phyloP scores from a whole-genome alignment of 2,797 vertebrate species.

The Phoeniculus purpureus region DNA sequence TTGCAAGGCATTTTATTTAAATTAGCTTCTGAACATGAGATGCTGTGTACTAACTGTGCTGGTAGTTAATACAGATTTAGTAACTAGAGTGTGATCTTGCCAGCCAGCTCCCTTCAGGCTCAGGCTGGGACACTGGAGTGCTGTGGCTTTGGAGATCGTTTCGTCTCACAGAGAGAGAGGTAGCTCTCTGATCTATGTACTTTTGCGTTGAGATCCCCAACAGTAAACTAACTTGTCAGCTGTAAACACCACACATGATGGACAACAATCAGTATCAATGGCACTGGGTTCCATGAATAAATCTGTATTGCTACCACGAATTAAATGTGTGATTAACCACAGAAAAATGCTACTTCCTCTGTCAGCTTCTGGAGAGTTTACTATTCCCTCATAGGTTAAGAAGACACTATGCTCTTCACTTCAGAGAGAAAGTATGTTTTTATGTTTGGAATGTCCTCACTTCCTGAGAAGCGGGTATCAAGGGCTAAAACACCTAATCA shows the following conservation, averaged over 20 bases:
- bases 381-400: not conserved
- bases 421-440: not conserved
- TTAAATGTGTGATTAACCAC: not conserved
- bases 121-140: not conserved
- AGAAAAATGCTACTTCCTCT: not conserved
- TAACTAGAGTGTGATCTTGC: not conserved
- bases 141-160: not conserved
- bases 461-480: not conserved
- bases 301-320: not conserved
- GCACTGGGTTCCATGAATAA: not conserved
- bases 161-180: not conserved
- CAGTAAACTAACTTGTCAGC: not conserved
- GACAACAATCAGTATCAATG: not conserved
- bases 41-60: not conserved
- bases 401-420: not conserved
- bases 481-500: not conserved
- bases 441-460: not conserved
- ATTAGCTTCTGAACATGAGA: not conserved
- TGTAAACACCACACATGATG: accelerated
- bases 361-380: not conserved
- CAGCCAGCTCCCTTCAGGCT: not conserved
- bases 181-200: not conserved
- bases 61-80: not conserved
- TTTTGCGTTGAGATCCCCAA: not conserved
- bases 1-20: not conserved